Base-by-base conservation (phyloP, 1,140 invertebrate genomes). In the Medauroidea extradentata region DNA sequence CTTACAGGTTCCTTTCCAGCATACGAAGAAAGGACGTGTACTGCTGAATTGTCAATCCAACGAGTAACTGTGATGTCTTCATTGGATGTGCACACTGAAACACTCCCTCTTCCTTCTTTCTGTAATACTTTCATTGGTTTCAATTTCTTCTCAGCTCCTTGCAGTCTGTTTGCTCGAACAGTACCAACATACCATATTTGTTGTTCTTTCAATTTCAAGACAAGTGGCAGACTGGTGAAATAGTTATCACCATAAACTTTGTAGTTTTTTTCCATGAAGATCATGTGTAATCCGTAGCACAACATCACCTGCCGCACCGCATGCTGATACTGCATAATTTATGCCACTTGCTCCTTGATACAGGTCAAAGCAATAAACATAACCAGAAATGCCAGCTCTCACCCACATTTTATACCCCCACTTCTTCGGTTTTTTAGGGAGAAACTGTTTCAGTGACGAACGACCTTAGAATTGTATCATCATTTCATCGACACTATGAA, bases 31-130 rank as follows among this genome's bases (percentile, higher is more conserved):
- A 74, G 57, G 25, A 79, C 64, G 53, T 67, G 63, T 19, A 78
- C 73, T 43, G 64, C 44, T 64, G 75, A 78, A 66, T 75, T 78
- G 59, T 78, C 74, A 57, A 68, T 66, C 73, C 76, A 78, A 38
- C 70, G 68, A n/a, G 77, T 66, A 43, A 64, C 62, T 48, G 54
- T 58, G 46, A 73, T 42, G 34, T 67, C 67, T 49, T 61, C 63
- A 21, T 59, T 56, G 54, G 44, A 43, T 56, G 49, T 61, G 5
- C 53, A 34, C 38, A 59, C 27, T 46, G 38, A 34, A 34, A 34
- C 49, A 27, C 52, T 38, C 29, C 53, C 9, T 60, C 29, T 18
- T 43, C 42, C 61, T 66, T 53, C 61, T 51, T 21, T 42, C 41
- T 53, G 14, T 43, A 64, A 38, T 65, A 60, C 61, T 49, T 67